Percentiles rank a stretch among this genome's conserved stretches.
These are phyloP conservation scores for Macaca mulatta DNA, from an alignment of 2,113 vertebrate species.

Conservation along the genomic window DNA sequence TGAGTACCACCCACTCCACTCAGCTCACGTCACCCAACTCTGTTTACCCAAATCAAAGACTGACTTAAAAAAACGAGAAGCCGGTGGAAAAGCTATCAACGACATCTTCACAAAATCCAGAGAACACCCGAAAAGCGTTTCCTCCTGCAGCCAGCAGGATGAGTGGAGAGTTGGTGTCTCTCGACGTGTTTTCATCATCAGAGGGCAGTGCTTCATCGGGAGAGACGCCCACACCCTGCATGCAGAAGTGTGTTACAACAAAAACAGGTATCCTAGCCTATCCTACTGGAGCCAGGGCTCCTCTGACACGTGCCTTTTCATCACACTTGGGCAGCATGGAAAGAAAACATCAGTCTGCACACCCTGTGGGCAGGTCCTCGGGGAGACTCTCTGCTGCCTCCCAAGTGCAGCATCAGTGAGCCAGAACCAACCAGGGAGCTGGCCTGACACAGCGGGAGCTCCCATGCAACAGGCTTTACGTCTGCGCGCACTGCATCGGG, in stretches of 20 bases:
- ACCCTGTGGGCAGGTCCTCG: not conserved
- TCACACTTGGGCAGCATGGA: not conserved
- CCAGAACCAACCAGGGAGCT: not conserved
- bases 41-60: not conserved
- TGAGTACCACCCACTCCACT: fast-evolving
- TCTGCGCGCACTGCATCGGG: not conserved
- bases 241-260: not conserved
- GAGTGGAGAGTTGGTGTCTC: not conserved
- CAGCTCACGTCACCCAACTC: not conserved
- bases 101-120: not conserved
- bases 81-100: no score
- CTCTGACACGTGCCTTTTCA: fast-evolving
- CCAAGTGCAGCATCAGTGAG: not conserved
- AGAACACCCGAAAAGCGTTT: not conserved
- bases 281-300: not conserved
- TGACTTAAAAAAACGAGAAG: not conserved
- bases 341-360: not conserved
- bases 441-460: not conserved
- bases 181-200: fast-evolving
- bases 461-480: not conserved
- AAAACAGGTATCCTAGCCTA: fast-evolving
- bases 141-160: not conserved
- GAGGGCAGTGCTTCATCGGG: not conserved
- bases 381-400: not conserved
- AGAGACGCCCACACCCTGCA: fast-evolving